Conservation (phyloP, 2,797 vertebrate genomes). For the Pangasius macronema region DNA sequence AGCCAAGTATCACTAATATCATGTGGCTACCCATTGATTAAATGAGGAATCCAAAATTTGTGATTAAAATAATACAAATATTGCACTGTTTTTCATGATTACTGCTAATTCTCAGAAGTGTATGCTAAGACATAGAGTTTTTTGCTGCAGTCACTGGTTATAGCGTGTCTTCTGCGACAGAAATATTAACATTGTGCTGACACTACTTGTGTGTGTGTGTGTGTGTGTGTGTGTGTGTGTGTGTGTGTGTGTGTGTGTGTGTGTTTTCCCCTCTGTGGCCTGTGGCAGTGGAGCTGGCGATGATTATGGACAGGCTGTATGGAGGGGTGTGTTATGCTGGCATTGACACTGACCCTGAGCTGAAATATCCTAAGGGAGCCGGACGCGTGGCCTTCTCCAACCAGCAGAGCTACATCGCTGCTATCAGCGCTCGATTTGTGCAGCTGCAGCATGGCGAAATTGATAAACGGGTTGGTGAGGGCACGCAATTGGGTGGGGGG, state of each 20-base stretch:
- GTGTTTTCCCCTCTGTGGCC: conserved; percentile 33
- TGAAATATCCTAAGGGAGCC: conserved; percentile 98
- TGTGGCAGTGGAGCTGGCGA: conserved; percentile 92
- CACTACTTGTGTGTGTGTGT: neutral
- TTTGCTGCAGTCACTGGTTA: conserved; percentile 15
- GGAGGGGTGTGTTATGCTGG: conserved; percentile 98
- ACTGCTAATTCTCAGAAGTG: neutral
- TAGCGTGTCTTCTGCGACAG: neutral
- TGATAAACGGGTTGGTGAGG: conserved; percentile 95
- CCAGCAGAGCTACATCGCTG: conserved; percentile 99
- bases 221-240: conserved; percentile 15
- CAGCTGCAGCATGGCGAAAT: conserved; percentile 99
- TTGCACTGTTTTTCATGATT: neutral
- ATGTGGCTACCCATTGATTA: neutral
- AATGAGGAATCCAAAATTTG: neutral
- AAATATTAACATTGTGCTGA: neutral
- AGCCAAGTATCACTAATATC: neutral
- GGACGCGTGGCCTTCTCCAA: conserved; percentile 98
- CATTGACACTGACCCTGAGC: conserved; percentile 98
- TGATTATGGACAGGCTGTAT: conserved; percentile 99
- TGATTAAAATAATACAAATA: neutral
- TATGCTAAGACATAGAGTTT: neutral
- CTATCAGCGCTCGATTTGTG: conserved; percentile 99
- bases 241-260: conserved; percentile 27
- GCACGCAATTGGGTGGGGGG: neutral